Conservation (phyloP, 1,140 invertebrate genomes). For the Sarcophaga peregrina region DNA sequence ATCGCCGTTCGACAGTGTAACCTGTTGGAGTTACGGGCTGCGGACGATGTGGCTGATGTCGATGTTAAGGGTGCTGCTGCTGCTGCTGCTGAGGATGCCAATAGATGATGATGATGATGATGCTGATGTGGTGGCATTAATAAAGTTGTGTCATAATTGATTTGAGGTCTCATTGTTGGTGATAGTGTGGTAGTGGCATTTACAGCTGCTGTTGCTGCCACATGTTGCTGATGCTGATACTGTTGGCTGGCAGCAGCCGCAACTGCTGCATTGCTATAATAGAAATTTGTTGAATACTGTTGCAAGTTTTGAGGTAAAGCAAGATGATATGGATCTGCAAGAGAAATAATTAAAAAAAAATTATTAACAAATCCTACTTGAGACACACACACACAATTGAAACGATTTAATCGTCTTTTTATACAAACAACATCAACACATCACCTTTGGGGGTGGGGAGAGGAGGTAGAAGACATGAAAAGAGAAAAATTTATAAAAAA, state of each 20-base stretch:
- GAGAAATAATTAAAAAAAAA: not conserved
- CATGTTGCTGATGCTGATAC: not conserved
- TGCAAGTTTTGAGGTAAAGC: constrained; percentile 37
- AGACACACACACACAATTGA: not conserved
- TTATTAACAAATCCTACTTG: not conserved
- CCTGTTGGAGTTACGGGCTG: not conserved
- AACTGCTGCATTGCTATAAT: constrained; percentile 22
- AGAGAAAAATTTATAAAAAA: not conserved
- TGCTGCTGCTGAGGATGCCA: not conserved
- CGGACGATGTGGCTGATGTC: not conserved
- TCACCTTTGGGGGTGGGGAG: not conserved
- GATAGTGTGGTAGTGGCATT: not conserved
- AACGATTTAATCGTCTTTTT: not conserved
- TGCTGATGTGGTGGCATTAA: constrained; percentile 14
- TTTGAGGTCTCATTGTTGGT: constrained; percentile 20
- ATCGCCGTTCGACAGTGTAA: constrained; percentile 22
- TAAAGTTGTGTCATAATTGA: constrained; percentile 21
- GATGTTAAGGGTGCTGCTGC: not conserved
- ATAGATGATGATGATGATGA: not conserved
- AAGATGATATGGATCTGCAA: constrained; percentile 21
- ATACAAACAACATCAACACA: not conserved
- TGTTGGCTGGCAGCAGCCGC: not conserved
- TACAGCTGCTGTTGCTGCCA: not conserved
- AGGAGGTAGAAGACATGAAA: not conserved
- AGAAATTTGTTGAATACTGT: constrained; percentile 38